phyloP scores from a whole-genome alignment of 2,797 vertebrate genomes.

The Tympanoctomys barrerae region DNA sequence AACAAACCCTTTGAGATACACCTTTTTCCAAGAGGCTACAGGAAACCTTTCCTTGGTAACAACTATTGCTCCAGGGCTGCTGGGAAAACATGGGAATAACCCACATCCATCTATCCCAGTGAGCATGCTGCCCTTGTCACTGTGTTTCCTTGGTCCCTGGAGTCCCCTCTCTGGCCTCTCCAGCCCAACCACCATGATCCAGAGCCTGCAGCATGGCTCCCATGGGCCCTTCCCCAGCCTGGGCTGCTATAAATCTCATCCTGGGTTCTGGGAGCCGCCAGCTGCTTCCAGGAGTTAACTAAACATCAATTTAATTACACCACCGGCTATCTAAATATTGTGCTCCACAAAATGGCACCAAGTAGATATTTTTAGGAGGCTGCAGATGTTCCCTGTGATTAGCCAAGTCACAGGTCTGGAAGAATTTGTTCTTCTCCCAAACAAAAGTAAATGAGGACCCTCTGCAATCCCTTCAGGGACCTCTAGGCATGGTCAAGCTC shows the following conservation, averaged over 20 bases:
- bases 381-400: conserved; percentile 78
- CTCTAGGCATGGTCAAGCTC: fast-evolving
- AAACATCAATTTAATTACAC: conserved; percentile 78
- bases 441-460: conserved; percentile 30
- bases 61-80: conserved; percentile 1
- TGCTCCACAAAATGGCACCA: conserved; percentile 75
- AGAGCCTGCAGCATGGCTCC: not conserved
- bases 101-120: not conserved
- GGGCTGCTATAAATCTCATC: conserved; percentile 19
- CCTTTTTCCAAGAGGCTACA: not conserved
- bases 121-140: not conserved
- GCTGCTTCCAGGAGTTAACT: conserved; percentile 78
- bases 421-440: not conserved
- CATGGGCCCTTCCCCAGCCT: not conserved
- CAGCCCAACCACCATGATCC: not conserved
- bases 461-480: not conserved
- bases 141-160: not conserved
- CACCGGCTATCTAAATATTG: conserved; percentile 79
- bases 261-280: conserved; percentile 68
- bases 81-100: not conserved
- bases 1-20: not conserved
- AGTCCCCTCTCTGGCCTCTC: not conserved
- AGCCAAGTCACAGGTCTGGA: conserved; percentile 72
- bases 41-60: not conserved
- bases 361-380: conserved; percentile 81